phyloP scores from a whole-genome alignment of 2,888 invertebrate genomes.

The Phalangium opilio region DNA sequence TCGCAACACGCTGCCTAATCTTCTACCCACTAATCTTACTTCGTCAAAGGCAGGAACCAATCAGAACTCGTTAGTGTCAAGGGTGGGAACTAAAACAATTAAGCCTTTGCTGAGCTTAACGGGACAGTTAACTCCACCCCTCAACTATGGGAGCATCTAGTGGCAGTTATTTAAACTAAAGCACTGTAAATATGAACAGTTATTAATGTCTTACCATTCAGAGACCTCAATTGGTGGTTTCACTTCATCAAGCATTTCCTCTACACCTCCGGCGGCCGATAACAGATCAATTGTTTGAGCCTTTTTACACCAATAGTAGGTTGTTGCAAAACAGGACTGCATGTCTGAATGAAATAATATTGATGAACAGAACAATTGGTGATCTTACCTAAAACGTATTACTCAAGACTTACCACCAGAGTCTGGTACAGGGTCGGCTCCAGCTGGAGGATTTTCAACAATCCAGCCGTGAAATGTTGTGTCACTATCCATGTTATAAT shows the following conservation, averaged over 20 bases:
- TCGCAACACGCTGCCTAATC: too few relatives aligned
- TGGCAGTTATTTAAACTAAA: too few relatives aligned
- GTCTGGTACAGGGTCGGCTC: slow-evolving; percentile 33
- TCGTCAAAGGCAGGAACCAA: too few relatives aligned
- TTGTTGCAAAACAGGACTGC: slow-evolving; percentile 40
- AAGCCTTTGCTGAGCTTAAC: too few relatives aligned
- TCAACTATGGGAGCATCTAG: too few relatives aligned
- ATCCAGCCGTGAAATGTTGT: slow-evolving; percentile 29
- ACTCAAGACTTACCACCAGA: slow-evolving; percentile 23
- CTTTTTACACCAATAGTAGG: slow-evolving; percentile 36
- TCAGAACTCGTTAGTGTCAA: too few relatives aligned
- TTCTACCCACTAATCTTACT: too few relatives aligned
- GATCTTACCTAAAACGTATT: too few relatives aligned
- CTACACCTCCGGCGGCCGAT: slow-evolving; percentile 29
- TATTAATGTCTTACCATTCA: slow-evolving; percentile 33
- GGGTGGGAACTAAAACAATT: too few relatives aligned
- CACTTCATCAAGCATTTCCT: slow-evolving; percentile 34
- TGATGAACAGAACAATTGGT: too few relatives aligned
- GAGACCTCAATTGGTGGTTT: slow-evolving; percentile 40
- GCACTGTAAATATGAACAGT: too few relatives aligned
- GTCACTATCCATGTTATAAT: slow-evolving; percentile 20
- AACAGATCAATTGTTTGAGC: slow-evolving; percentile 35
- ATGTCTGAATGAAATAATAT: slow-evolving; percentile 3
- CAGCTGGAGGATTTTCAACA: slow-evolving; percentile 37
- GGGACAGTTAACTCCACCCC: too few relatives aligned